Percentiles rank a stretch among this genome's conserved stretches.
phyloP scores from a whole-genome alignment of 2,888 invertebrate species.

The Troides oblongomaculatus region DNA sequence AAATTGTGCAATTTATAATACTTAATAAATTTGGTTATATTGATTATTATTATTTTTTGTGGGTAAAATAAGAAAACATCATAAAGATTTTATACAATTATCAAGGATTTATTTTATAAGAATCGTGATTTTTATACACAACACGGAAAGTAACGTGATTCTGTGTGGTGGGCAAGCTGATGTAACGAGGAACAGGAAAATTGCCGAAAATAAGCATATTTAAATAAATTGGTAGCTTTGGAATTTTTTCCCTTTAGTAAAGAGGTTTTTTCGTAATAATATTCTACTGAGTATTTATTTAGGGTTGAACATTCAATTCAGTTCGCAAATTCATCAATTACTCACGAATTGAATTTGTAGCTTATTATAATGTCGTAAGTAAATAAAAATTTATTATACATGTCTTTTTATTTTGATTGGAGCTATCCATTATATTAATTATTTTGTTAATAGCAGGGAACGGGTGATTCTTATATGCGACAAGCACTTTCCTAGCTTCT shows the following conservation, averaged over 20 bases:
- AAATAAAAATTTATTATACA: not conserved
- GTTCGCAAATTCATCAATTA: not conserved
- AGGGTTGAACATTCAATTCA: not conserved
- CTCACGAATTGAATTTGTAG: conserved; percentile 8
- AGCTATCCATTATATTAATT: not conserved
- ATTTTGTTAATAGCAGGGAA: not conserved
- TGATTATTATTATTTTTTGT: too few relatives aligned
- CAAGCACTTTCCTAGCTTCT: too few relatives aligned
- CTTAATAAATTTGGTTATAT: too few relatives aligned
- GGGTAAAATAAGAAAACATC: too few relatives aligned
- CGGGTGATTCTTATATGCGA: too few relatives aligned
- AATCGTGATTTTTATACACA: conserved; percentile 14
- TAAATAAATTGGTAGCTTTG: conserved; percentile 19
- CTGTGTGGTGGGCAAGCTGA: not conserved
- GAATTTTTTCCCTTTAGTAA: conserved; percentile 11
- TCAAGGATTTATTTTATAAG: not conserved
- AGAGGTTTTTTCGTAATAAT: conserved; percentile 19
- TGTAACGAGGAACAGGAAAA: conserved; percentile 26
- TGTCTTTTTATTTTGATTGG: not conserved
- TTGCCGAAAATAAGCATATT: conserved; percentile 6
- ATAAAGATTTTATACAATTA: not conserved
- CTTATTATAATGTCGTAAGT: not conserved
- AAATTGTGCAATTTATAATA: too few relatives aligned
- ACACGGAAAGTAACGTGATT: not conserved
- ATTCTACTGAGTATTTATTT: conserved; percentile 8